Percentiles rank a stretch among this genome's conserved stretches.
Conservation (phyloP, 2,797 vertebrate genomes). For the Crax fasciolata region DNA sequence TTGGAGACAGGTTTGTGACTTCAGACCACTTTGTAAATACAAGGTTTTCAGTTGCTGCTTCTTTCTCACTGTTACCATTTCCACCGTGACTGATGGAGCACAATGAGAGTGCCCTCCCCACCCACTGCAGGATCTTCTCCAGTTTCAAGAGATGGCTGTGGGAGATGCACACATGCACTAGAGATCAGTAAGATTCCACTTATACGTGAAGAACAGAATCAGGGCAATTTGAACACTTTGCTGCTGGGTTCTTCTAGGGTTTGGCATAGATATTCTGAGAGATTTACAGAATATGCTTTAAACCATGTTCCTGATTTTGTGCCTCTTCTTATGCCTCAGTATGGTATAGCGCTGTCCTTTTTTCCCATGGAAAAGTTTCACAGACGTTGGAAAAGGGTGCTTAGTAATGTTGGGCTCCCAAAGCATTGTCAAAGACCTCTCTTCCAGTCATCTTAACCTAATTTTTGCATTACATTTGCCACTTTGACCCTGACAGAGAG, state of each 20-base stretch:
- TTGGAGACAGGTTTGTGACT: neutral
- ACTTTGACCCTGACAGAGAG: constrained; percentile 13
- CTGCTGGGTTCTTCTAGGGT: neutral
- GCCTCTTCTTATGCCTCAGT: neutral
- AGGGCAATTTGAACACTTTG: neutral
- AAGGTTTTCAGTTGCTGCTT: neutral
- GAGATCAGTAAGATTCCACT: neutral
- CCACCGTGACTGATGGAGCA: neutral
- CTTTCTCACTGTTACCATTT: neutral
- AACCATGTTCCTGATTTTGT: neutral
- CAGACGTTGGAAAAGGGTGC: neutral
- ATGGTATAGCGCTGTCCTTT: neutral
- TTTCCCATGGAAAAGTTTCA: neutral
- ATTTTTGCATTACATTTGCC: constrained; percentile 54
- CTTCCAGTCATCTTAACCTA: constrained; percentile 29
- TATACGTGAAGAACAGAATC: neutral
- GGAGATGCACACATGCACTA: neutral
- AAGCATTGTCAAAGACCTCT: neutral
- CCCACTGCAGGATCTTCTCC: accelerated
- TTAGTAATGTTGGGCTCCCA: neutral
- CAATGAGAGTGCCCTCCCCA: neutral
- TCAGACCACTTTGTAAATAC: neutral
- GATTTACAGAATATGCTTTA: neutral
- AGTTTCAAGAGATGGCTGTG: neutral
- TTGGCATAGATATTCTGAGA: neutral